Evolutionary conservation across 2,888 invertebrate genomes (phyloP).

Genomic region (Nematopogon swammerdamellus): DNA sequence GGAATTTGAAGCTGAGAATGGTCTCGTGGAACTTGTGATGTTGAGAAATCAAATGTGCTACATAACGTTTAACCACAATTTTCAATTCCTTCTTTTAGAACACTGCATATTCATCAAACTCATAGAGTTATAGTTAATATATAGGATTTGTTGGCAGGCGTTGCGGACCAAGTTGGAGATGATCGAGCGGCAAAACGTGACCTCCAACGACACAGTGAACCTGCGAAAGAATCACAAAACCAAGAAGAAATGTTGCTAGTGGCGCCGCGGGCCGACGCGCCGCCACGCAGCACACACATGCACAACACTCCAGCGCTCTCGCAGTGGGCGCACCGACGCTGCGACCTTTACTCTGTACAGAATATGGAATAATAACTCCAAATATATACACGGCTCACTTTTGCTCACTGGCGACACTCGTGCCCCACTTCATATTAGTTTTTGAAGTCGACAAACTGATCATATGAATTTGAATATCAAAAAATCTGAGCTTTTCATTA

Average conservation of each 20-base stretch:
- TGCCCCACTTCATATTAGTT: no score
- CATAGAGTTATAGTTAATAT: no score
- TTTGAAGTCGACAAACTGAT: no score
- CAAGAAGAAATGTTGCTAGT: constrained; percentile 61
- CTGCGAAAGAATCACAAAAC: constrained; percentile 63
- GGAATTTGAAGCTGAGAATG: no score
- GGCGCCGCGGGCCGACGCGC: background rate
- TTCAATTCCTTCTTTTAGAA: background rate
- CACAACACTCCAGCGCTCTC: background rate
- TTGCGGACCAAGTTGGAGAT: constrained; percentile 80
- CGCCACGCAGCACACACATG: background rate
- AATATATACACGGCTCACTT: no score
- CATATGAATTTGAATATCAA: no score
- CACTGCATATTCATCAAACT: background rate
- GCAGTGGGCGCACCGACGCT: background rate
- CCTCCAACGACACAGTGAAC: constrained; percentile 70
- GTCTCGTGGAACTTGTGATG: no score
- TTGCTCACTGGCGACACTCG: background rate
- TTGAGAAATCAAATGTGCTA: no score
- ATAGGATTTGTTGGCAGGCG: constrained; percentile 59
- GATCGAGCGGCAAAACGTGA: constrained; percentile 67
- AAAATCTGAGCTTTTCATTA: no score
- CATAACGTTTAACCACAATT: no score
- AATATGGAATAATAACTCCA: no score
- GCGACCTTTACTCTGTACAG: no score